A percentile compares a stretch with the other conserved stretches of the same genome.
phyloP scores from a whole-genome alignment of 2,113 vertebrate species.

The Otocyon megalotis region DNA sequence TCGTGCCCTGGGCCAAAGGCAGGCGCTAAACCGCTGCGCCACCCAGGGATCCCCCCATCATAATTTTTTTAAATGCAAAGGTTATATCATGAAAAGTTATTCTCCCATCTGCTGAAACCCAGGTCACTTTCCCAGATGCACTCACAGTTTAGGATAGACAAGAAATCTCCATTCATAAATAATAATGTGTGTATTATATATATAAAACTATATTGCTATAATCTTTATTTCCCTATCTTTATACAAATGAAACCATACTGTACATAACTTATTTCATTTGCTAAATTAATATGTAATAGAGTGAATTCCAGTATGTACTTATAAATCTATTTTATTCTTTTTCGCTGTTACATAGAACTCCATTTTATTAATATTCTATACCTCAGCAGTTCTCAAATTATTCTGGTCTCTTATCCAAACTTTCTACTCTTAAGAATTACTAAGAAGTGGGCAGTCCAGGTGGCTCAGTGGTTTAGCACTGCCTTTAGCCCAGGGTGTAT shows the following conservation, averaged over 20 bases:
- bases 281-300: conserved; percentile 1
- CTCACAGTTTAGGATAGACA: background rate
- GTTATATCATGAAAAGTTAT: background rate
- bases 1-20: no score
- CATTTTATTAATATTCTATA: background rate
- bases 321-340: background rate
- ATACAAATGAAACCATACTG: background rate
- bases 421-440: conserved; percentile 15
- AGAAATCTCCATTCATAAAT: conserved; percentile 1
- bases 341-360: background rate
- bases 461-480: no score
- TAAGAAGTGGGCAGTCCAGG: no score
- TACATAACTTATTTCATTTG: background rate
- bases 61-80: background rate
- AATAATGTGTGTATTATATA: background rate
- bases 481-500: no score
- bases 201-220: background rate
- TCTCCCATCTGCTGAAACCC: background rate
- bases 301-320: background rate
- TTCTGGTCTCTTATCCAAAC: background rate
- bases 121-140: background rate
- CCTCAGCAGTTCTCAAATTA: background rate
- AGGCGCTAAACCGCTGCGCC: no score
- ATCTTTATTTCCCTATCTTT: background rate
- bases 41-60: no score